These are phyloP conservation scores for Philereme vetulata DNA, from an alignment of 2,888 invertebrate genomes.

Conservation along the genomic window DNA sequence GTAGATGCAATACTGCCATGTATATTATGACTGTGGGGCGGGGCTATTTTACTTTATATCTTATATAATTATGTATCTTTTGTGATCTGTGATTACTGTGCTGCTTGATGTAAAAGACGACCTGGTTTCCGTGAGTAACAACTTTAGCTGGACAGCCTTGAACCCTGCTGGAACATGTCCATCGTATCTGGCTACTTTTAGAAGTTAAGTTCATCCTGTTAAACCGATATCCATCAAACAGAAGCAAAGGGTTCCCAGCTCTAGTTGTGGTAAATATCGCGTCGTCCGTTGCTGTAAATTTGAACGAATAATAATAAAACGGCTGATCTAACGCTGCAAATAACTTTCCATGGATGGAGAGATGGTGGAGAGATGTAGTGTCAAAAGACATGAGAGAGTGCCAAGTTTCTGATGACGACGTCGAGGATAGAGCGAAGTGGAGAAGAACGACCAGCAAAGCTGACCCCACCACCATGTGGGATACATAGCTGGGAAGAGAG, in stretches of 20 bases:
- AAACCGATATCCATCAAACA: constrained; percentile 42
- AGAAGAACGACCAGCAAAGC: no score
- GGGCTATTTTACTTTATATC: no score
- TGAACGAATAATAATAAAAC: neutral
- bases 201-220: constrained; percentile 31
- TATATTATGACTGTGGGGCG: no score
- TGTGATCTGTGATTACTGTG: constrained; percentile 12
- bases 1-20: no score
- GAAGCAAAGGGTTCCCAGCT: constrained; percentile 45
- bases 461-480: no score
- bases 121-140: neutral
- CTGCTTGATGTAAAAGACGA: constrained; percentile 2
- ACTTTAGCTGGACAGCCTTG: constrained; percentile 10
- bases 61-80: no score
- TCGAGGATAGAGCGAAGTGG: no score
- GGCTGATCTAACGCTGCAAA: neutral
- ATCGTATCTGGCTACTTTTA: neutral
- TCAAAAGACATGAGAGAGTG: no score
- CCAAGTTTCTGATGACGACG: no score
- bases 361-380: no score
- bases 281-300: constrained; percentile 7
- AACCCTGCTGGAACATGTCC: constrained; percentile 9
- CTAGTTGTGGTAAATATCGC: constrained; percentile 45
- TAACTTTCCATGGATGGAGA: no score
- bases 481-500: no score